Conservation (phyloP, 2,113 vertebrate species). For the Triplophysa dalaica region DNA sequence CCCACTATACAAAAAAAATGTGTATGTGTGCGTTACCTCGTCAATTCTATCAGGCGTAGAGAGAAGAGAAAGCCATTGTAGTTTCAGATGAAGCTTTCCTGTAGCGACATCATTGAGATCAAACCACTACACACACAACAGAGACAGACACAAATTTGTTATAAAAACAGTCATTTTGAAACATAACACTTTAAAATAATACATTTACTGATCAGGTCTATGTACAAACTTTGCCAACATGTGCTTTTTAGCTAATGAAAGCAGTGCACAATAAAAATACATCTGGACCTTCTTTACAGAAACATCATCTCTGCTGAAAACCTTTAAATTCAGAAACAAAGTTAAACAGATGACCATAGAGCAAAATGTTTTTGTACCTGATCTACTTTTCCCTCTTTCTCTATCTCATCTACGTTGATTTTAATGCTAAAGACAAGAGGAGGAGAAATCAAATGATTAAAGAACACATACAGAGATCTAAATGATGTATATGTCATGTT, state of each 20-base stretch:
- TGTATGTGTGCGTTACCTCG: constrained; percentile 74
- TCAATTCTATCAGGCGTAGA: constrained; percentile 81
- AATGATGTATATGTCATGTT: background rate
- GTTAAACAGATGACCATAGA: background rate
- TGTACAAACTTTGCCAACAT: background rate
- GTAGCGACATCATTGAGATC: constrained; percentile 81
- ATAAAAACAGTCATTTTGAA: background rate
- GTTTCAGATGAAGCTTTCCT: constrained; percentile 89
- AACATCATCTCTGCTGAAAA: background rate
- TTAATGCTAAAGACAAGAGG: constrained; percentile 57
- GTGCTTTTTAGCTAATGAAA: background rate
- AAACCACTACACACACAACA: constrained; percentile 83
- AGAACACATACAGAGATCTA: background rate
- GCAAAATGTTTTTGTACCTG: constrained; percentile 72
- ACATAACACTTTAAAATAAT: background rate
- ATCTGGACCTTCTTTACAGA: background rate
- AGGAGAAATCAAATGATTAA: background rate
- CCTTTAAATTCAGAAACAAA: background rate
- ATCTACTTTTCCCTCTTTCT: constrained; percentile 86
- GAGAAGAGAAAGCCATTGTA: constrained; percentile 89
- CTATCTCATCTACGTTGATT: constrained; percentile 82
- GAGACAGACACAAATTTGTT: background rate
- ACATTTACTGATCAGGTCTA: background rate
- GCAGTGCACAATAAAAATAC: background rate
- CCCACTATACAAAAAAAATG: background rate